Evolutionary conservation across 2,113 vertebrate genomes (phyloP), one percentile per base, ranked within the genome.

Genomic region (Hippocampus abdominalis): DNA sequence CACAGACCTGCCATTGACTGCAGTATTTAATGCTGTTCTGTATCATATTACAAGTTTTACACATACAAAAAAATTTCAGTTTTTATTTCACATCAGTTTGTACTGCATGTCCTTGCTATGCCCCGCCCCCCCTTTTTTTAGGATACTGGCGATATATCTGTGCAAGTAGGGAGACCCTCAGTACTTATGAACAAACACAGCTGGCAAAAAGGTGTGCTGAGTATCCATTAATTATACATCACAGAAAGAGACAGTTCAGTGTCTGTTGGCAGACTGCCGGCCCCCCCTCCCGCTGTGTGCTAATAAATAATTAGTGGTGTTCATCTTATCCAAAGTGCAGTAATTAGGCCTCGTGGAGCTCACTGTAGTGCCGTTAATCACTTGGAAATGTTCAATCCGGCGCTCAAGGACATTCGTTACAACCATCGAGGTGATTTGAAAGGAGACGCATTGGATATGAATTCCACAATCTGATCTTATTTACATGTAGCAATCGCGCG

Each of bases 221-320:
- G 60, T 62, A 71, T 85, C 74, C 78, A 85, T 88, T 85, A 82
- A 85, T 88, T 85, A 82, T 82, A 83, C 70, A 88, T 87, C 79
- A 85, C 81, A 76, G 75, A 81, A 81, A 78, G 64, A 25, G 79
- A 80, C 81, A 78, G 63, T 83, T 83, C 86, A 80, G 77, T 68
- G 69, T 84, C 67, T 66, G 74, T 77, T 83, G 81, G 82, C 78
- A 8, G 61, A 20, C 27, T 62, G 68, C 85, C 76, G 62, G 21
- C 32, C 32, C 66, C 66, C 12, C 40, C n/a, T 67, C 74, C 61
- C 65, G 54, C 36, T 0, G 66, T 63, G 64, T 62, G 53, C 56
- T 69, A 49, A 74, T 85, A 63, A 87, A 89, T 86, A 54, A 88
- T 87, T 83, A 67, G 75, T 66, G 61, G 53, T 73, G 59, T 74